phyloP scores from a whole-genome alignment of 2,888 invertebrate genomes.

The Pseudococcus jackbeardsleyi region DNA sequence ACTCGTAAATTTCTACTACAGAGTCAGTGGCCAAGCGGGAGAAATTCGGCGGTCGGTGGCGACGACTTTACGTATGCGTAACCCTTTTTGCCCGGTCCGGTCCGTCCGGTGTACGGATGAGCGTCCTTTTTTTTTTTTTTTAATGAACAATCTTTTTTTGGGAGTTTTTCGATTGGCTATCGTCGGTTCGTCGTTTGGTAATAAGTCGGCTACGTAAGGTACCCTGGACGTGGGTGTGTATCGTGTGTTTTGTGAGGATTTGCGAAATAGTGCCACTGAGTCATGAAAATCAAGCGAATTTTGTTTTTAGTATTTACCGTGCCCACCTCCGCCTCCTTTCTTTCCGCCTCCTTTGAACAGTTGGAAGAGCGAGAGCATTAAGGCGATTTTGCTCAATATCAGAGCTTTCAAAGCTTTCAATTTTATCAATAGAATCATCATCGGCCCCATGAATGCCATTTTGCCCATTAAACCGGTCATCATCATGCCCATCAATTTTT shows the following conservation, averaged over 20 bases:
- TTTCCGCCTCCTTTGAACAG: constrained; percentile 68
- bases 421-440: constrained; percentile 76
- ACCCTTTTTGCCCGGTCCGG: constrained; percentile 1
- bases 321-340: constrained; percentile 67
- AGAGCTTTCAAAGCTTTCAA: constrained; percentile 70
- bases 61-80: constrained; percentile 30
- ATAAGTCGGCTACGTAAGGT: no score
- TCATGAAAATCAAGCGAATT: constrained; percentile 20
- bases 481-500: constrained; percentile 76
- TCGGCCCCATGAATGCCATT: constrained; percentile 76
- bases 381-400: constrained; percentile 68
- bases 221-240: neutral
- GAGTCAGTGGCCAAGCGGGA: constrained; percentile 48
- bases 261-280: constrained; percentile 36
- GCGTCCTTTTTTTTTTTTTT: neutral
- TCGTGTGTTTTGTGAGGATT: neutral
- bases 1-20: neutral
- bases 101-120: neutral
- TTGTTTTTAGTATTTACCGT: constrained; percentile 65
- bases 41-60: constrained; percentile 36
- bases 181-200: neutral
- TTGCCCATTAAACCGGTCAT: constrained; percentile 77
- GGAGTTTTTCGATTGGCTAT: neutral
- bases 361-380: constrained; percentile 68
- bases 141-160: neutral